Evolutionary conservation across 2,113 vertebrate genomes (phyloP).

Genomic region (Kryptolebias marmoratus): DNA sequence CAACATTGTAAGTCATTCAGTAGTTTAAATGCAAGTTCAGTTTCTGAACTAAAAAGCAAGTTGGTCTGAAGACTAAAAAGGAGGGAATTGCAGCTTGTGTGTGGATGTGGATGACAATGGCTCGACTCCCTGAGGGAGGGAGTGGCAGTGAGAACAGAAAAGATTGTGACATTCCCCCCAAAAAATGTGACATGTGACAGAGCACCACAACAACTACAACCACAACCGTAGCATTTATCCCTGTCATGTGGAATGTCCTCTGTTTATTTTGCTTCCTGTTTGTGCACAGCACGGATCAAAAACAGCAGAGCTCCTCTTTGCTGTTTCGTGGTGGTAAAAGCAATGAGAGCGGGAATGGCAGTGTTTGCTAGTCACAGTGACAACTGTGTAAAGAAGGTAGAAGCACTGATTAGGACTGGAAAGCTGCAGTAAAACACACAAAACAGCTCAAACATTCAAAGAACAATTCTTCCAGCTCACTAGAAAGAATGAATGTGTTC

Average conservation of each 20-base stretch:
- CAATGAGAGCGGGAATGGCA: slow-evolving; percentile 4
- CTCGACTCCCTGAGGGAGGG: not conserved
- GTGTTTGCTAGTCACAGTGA: slow-evolving; percentile 16
- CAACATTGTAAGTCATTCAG: not conserved
- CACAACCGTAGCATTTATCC: slow-evolving; percentile 27
- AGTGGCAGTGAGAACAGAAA: slow-evolving; percentile 17
- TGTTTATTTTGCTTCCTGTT: slow-evolving; percentile 44
- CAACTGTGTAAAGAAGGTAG: slow-evolving; percentile 1
- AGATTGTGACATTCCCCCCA: slow-evolving; percentile 23
- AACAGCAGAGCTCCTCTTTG: slow-evolving; percentile 11
- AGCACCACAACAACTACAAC: slow-evolving; percentile 1
- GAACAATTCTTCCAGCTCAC: slow-evolving; percentile 6
- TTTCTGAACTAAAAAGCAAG: not conserved
- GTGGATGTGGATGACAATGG: slow-evolving; percentile 20
- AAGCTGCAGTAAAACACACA: slow-evolving; percentile 2
- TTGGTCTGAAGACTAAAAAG: not conserved
- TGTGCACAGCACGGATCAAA: slow-evolving; percentile 19
- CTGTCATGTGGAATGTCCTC: slow-evolving; percentile 35
- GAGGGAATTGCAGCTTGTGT: not conserved
- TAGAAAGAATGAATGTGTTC: slow-evolving; percentile 22
- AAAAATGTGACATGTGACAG: slow-evolving; percentile 8
- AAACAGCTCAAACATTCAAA: slow-evolving; percentile 1
- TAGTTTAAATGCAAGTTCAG: not conserved
- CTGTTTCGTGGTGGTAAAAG: not conserved
- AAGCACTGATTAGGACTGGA: not conserved